Evolutionary conservation across 2,113 vertebrate genomes (phyloP).

Genomic region (Anser cygnoides): DNA sequence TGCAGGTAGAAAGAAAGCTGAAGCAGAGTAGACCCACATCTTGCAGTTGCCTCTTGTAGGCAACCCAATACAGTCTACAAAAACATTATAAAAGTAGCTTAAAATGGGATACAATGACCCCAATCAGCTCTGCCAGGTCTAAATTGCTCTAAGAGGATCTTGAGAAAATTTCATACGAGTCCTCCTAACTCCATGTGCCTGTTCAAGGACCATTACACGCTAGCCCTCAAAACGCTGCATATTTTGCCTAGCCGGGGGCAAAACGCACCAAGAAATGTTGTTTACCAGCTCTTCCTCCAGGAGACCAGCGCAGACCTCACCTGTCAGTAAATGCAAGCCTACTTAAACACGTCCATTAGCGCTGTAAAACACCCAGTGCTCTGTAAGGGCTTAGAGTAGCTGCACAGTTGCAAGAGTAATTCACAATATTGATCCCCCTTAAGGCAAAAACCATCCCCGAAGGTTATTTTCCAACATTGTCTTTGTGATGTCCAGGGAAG

Average conservation of each 20-base stretch:
- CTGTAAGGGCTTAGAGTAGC: not conserved
- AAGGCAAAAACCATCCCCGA: not conserved
- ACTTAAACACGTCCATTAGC: not conserved
- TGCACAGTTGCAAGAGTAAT: not conserved
- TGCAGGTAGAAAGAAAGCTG: not conserved
- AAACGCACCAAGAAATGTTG: not conserved
- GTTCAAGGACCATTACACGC: not conserved
- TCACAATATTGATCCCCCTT: not conserved
- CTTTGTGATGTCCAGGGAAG: not conserved
- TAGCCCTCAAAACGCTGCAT: not conserved
- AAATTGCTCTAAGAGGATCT: not conserved
- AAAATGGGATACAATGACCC: not conserved
- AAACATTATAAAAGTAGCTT: not conserved
- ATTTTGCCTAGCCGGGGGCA: not conserved
- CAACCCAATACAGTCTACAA: not conserved
- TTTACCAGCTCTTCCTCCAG: not conserved
- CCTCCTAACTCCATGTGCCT: not conserved
- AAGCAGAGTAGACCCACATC: not conserved
- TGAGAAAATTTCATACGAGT: not conserved
- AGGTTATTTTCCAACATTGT: not conserved
- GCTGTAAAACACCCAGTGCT: not conserved
- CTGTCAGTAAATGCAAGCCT: not conserved
- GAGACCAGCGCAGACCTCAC: not conserved
- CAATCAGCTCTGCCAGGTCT: rapidly evolving
- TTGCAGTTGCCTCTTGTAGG: not conserved